Base-by-base conservation (phyloP, 2,797 vertebrate species). In the Sebastes itinus region DNA sequence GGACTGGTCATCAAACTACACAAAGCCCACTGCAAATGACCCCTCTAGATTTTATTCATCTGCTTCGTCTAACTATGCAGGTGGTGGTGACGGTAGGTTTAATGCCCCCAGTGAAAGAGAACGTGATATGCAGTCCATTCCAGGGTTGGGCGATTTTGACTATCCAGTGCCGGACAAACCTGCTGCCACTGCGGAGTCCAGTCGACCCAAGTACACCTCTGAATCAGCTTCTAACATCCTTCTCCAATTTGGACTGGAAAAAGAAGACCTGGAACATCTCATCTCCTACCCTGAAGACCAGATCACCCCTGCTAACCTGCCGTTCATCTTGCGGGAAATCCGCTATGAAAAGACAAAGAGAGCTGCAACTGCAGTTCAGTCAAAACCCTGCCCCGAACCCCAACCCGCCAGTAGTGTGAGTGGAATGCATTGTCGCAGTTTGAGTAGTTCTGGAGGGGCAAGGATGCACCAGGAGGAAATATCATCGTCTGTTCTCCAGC, bases 211-310 rank as follows among this genome's bases (percentile, higher is more conserved):
- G 35, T 98, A 98, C 85, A 98, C 96, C 0, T 96, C 96, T 0
- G 97, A 99, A 85, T 97, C 97, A 4, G 98, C 98, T 23, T 95
- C 96, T 32, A 97, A 95, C 79, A 98, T 99, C 75, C 94, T 99
- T 67, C 93, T 96, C 38, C 97, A 97, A n/a, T 99, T 99, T 63
- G 97, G 98, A 72, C 95, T 99, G 58, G 97, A 98, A 55, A 98
- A 97, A 54, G 98, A 99, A 66, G 99, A 99, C 73, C 88, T 99
- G 80, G 97, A 99, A 84, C 96, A 97, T 80, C 97, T 98, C 20
- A 97, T 97, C 69, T 95, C 96, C 35, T 99, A 97, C 66, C 97
- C 98, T 0, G 98, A 99, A 42, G 96, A 99, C 55, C 97, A 99
- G 84, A 91, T 99, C 22, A 99, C 99, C 0, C 97, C 98, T 1